Evolutionary conservation across 1,140 invertebrate genomes (phyloP), one percentile per base, ranked within the genome.

Genomic region (Melanaphis sacchari): DNA sequence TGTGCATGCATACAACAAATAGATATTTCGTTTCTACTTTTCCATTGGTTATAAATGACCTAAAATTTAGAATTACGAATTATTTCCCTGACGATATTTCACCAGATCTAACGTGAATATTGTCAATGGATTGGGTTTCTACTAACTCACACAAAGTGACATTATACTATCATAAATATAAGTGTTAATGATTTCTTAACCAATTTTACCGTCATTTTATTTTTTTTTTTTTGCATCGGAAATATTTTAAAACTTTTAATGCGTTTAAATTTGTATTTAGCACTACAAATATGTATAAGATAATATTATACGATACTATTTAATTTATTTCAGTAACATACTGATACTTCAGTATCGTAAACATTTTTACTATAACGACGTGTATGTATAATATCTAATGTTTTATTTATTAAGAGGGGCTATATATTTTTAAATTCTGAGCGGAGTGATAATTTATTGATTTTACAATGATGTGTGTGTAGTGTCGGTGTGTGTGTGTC

Each of bases 1-100:
- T 11, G 4, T 31, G 31, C 18, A 5, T 46, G 43, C 85, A 9
- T 36, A 49, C 43, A n/a, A 21, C 43, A n/a, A 49, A 31, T 87
- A 46, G 40, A 88, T 21, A 49, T 88, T 87, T 88, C 85, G 43
- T n/a, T 88, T 49, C 24, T 88, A 46, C 85, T 46, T 88, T 88
- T 49, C 49, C 84, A 49, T 88, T 36, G 31, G 46, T 38, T 88
- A 46, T 88, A 88, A 46, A 46, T 88, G 36, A n/a, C 43, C 26
- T 49, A 49, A 31, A 88, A 36, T 49, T 15, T n/a, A 88, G 31
- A 88, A 36, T n/a, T 46, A 36, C 31, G 46, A 89, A 89, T 89
- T n/a, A 49, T 89, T 89, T 36, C 18, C 31, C 21, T 11, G 22
- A 7, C 18, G 22, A 89, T 89, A 89, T 38, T 24, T 52, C 21